Percentiles rank a stretch among this genome's conserved stretches.
These are phyloP conservation scores for Callocephalon fimbriatum DNA, from an alignment of 2,113 vertebrate species.

Conservation along the genomic window DNA sequence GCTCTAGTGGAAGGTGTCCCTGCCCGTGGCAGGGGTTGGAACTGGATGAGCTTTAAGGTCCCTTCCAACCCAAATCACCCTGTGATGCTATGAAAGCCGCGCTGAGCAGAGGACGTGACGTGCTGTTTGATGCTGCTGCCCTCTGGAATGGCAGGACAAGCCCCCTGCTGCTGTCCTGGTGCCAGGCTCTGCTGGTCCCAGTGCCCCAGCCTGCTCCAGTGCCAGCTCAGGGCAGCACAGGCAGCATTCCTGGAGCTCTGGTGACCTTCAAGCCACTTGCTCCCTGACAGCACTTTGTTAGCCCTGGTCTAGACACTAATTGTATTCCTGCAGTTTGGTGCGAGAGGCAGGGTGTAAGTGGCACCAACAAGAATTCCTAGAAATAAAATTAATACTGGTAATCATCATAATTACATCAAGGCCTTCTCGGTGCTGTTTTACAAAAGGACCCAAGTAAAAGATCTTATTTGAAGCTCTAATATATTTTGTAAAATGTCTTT, in stretches of 20 bases:
- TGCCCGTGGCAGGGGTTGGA: background rate
- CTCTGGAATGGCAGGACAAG: background rate
- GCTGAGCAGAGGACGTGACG: background rate
- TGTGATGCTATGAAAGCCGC: background rate
- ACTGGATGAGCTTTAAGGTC: background rate
- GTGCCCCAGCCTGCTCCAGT: background rate
- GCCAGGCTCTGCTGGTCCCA: background rate
- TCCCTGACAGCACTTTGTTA: background rate
- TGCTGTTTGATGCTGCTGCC: background rate
- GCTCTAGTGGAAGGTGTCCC: background rate
- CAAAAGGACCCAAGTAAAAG: slow-evolving; percentile 48
- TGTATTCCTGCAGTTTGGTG: background rate
- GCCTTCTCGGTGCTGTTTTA: slow-evolving; percentile 51
- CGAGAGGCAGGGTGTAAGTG: background rate
- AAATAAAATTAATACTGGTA: slow-evolving; percentile 58
- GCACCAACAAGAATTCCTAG: slow-evolving; percentile 37
- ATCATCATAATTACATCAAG: slow-evolving; percentile 47
- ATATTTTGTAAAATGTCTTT: slow-evolving; percentile 46
- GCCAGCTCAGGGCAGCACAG: accelerated
- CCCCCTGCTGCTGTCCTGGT: background rate
- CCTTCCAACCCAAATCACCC: background rate
- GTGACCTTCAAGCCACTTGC: background rate
- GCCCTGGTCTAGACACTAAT: background rate
- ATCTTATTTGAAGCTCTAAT: slow-evolving; percentile 59
- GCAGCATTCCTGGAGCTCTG: accelerated